Conservation (phyloP, 37 sponge, comb jelly and placozoan genomes). For the Oopsacas minuta region DNA sequence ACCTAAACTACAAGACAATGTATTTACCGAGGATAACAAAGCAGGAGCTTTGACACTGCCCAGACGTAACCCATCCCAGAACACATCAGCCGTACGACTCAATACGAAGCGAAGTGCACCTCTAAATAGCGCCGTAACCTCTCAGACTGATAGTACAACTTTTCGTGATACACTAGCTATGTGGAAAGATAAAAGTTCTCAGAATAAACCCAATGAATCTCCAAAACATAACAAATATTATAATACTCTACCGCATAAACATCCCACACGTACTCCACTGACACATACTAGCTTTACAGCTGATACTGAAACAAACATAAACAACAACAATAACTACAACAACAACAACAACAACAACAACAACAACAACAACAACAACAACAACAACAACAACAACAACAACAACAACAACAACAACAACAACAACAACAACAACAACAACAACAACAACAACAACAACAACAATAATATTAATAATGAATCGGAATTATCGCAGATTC, state of each 20-base stretch:
- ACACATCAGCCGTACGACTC: background rate
- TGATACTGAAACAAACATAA: background rate
- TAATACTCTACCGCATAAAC: background rate
- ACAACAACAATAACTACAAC: background rate
- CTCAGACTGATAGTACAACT: background rate
- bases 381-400: background rate
- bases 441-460: slow-evolving; percentile 13
- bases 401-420: background rate
- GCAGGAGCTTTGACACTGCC: background rate
- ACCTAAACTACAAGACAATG: background rate
- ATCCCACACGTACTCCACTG: background rate
- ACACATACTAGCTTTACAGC: background rate
- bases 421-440: slow-evolving; percentile 19
- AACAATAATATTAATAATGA: background rate
- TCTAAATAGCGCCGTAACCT: background rate
- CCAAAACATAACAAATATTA: background rate
- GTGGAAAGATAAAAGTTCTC: background rate
- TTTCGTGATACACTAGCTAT: background rate
- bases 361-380: background rate
- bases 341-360: background rate
- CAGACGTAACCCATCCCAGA: background rate
- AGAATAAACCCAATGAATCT: background rate
- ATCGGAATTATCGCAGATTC: background rate
- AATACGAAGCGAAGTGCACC: background rate
- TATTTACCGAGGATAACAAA: background rate